Conservation (phyloP, 2,888 invertebrate species). For the Eilema depressum region DNA sequence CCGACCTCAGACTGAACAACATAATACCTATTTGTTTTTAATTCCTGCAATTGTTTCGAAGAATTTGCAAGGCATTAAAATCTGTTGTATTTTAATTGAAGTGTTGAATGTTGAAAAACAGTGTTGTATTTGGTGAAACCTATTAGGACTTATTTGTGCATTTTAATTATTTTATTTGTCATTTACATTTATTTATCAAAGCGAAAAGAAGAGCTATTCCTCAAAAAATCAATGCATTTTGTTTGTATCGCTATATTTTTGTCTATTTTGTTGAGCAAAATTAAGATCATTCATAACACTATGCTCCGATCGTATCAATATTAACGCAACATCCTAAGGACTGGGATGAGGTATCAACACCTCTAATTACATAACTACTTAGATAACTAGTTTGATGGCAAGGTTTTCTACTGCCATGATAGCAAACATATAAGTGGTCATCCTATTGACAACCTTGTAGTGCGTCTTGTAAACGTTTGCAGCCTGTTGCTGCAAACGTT, state of each 20-base stretch:
- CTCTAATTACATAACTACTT: no score
- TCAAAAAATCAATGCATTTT: neutral
- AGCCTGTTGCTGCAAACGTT: neutral
- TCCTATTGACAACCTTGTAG: no score
- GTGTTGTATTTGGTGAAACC: neutral
- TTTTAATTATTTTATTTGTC: neutral
- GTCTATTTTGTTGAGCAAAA: neutral
- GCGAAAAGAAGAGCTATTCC: neutral
- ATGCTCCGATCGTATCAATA: neutral
- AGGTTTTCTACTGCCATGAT: no score
- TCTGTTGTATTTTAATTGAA: neutral
- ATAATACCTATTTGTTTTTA: neutral
- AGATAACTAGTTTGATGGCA: no score
- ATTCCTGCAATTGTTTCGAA: neutral
- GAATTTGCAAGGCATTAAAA: neutral
- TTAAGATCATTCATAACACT: neutral
- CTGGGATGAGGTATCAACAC: no score
- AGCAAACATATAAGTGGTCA: no score
- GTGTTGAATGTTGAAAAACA: neutral
- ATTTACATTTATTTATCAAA: neutral
- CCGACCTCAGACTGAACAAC: neutral
- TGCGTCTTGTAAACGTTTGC: neutral
- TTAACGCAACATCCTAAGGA: neutral
- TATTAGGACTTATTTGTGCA: neutral
- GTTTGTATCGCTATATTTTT: neutral